A percentile compares a stretch with the other conserved stretches of the same genome.
Evolutionary conservation across 2,888 invertebrate species (phyloP).

Genomic region (Dichetophora obliterata): DNA sequence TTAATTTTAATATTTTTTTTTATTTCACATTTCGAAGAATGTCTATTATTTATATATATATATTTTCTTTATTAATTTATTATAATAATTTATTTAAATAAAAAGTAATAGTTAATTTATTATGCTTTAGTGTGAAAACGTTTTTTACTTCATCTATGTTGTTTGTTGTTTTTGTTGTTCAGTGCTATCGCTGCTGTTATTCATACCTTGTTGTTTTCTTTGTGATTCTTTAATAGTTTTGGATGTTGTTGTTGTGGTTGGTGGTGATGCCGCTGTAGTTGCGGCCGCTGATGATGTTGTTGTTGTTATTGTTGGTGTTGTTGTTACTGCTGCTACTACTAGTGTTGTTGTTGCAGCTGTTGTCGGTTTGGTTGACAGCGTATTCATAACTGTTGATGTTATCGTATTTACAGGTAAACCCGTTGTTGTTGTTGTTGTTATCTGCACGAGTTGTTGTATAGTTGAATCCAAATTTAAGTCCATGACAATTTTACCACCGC

Average conservation of each 20-base stretch:
- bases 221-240: conserved; percentile 28
- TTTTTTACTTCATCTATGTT: conserved; percentile 54
- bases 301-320: conserved; percentile 45
- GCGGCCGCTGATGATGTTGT: conserved; percentile 33
- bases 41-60: conserved; percentile 21
- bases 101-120: conserved; percentile 42
- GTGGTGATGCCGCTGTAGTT: conserved; percentile 22
- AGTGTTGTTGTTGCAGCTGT: conserved; percentile 50
- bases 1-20: background rate
- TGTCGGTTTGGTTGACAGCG: conserved; percentile 43
- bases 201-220: conserved; percentile 30
- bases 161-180: conserved; percentile 48
- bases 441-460: conserved; percentile 48
- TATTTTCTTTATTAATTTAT: conserved; percentile 38
- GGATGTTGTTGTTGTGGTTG: conserved; percentile 43
- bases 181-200: conserved; percentile 45
- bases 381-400: conserved; percentile 49
- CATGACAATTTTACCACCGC: conserved; percentile 50
- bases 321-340: conserved; percentile 45
- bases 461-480: conserved; percentile 47
- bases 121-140: conserved; percentile 47
- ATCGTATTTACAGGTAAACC: conserved; percentile 51
- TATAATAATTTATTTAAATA: conserved; percentile 38
- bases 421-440: conserved; percentile 51
- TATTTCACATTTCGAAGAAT: conserved; percentile 26